Evolutionary conservation across 2,113 vertebrate species (phyloP).

Genomic region (Phyllostomus discolor): DNA sequence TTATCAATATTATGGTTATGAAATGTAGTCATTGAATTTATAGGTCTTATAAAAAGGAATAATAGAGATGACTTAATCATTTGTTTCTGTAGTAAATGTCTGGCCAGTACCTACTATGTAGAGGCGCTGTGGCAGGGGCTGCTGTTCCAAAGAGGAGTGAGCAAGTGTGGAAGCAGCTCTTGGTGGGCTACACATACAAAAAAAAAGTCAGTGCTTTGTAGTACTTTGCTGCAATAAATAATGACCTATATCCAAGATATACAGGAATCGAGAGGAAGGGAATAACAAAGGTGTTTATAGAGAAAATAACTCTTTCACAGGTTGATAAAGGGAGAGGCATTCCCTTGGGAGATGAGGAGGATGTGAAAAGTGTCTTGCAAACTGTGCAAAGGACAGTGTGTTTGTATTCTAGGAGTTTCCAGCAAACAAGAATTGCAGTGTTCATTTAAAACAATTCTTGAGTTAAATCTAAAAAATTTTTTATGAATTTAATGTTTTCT

Average conservation of each 20-base stretch:
- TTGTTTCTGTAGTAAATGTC: neutral
- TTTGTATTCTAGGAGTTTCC: neutral
- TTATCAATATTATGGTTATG: neutral
- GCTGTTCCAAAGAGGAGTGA: neutral
- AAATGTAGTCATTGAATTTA: neutral
- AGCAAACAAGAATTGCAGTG: neutral
- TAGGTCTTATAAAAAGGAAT: neutral
- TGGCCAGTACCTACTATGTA: neutral
- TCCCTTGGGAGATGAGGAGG: neutral
- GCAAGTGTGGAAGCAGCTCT: neutral
- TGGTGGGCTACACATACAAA: neutral
- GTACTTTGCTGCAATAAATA: neutral
- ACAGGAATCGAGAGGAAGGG: neutral
- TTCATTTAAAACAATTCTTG: constrained; percentile 19
- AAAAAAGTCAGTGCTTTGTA: neutral
- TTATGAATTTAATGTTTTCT: neutral
- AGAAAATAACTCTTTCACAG: neutral
- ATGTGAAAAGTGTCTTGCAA: neutral
- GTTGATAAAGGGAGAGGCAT: neutral
- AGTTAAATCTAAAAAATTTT: neutral
- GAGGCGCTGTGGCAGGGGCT: neutral
- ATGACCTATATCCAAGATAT: neutral
- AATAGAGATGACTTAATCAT: neutral
- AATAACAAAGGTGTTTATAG: neutral
- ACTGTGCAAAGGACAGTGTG: neutral